Conservation (phyloP, 2,797 vertebrate genomes). For the Cynodonichthys magdalenae region DNA sequence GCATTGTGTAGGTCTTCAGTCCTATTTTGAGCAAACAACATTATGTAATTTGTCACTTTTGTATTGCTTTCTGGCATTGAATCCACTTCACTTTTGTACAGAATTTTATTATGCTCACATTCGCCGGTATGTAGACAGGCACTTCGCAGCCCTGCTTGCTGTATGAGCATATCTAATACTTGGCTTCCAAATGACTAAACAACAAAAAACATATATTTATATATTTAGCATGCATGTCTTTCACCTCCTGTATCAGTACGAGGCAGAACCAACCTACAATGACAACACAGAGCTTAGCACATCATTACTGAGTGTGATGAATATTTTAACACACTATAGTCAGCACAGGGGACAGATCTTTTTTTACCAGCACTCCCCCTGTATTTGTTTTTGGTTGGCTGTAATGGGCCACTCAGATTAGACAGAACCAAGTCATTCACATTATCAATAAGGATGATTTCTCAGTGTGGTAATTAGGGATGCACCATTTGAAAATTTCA, state of each 20-base stretch:
- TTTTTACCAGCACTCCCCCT: slow-evolving; percentile 44
- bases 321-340: slow-evolving; percentile 67
- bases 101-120: slow-evolving; percentile 9
- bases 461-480: slow-evolving; percentile 44
- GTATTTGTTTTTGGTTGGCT: slow-evolving; percentile 59
- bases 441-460: slow-evolving; percentile 74
- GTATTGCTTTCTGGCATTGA: slow-evolving; percentile 21
- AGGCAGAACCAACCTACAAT: slow-evolving; percentile 41
- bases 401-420: slow-evolving; percentile 68
- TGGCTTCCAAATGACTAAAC: slow-evolving; percentile 28
- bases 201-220: slow-evolving; percentile 4
- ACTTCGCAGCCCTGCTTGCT: slow-evolving; percentile 16
- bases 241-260: slow-evolving; percentile 34
- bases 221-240: slow-evolving; percentile 21
- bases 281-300: slow-evolving; percentile 64
- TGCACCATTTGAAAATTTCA: no score
- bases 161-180: slow-evolving; percentile 24
- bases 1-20: slow-evolving; percentile 46
- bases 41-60: slow-evolving; percentile 43
- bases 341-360: slow-evolving; percentile 48
- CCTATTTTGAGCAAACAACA: slow-evolving; percentile 47
- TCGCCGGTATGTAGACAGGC: slow-evolving; percentile 19
- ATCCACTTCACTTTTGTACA: slow-evolving; percentile 20
- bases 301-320: slow-evolving; percentile 67
- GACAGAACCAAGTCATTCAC: slow-evolving; percentile 70